A percentile compares a stretch with the other conserved stretches of the same genome.
These are phyloP conservation scores for Calameuta idolon DNA, from an alignment of 2,888 invertebrate species.

Conservation along the genomic window DNA sequence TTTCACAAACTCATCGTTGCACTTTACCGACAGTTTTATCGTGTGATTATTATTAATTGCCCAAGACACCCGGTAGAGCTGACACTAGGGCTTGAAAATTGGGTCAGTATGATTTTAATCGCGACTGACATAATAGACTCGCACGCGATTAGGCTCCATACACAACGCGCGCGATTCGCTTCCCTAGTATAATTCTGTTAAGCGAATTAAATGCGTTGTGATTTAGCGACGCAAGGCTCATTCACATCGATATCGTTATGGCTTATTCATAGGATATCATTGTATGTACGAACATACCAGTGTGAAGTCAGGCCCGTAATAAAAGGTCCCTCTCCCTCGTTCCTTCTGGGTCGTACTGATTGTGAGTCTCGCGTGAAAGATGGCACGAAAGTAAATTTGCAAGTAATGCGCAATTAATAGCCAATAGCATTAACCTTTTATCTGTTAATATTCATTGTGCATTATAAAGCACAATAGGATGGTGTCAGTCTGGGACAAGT, in stretches of 20 bases:
- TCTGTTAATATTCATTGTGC: constrained; percentile 56
- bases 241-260: neutral
- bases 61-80: constrained; percentile 6
- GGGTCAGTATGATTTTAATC: constrained; percentile 8
- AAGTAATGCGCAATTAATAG: constrained; percentile 49
- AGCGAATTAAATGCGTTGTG: neutral
- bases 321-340: neutral
- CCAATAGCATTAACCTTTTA: constrained; percentile 55
- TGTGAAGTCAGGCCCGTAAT: neutral
- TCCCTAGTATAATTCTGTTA: neutral
- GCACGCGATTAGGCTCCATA: neutral
- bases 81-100: constrained; percentile 1
- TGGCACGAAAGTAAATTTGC: constrained; percentile 19
- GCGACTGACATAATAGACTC: constrained; percentile 8
- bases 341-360: neutral
- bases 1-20: neutral
- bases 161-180: neutral
- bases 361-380: neutral
- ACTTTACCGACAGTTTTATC: neutral
- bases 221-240: neutral
- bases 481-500: constrained; percentile 34
- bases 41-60: neutral
- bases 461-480: constrained; percentile 47
- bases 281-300: neutral
- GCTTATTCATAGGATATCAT: neutral